Conservation (phyloP, 1,140 invertebrate species). For the Gryon sp. region DNA sequence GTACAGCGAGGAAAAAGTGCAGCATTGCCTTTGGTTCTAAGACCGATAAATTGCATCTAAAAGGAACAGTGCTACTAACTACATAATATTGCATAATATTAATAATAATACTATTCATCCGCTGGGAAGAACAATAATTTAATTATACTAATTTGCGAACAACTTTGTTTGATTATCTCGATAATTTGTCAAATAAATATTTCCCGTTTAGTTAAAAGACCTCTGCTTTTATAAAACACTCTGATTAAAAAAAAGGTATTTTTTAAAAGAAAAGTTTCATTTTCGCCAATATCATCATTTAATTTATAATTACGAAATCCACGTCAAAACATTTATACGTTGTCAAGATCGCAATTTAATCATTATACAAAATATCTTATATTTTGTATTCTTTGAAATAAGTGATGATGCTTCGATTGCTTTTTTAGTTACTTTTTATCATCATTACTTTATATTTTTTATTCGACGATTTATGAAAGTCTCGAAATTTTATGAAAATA, state of each 20-base stretch:
- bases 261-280: conserved; percentile 31
- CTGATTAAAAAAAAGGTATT: too few relatives aligned
- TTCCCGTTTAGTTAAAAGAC: conserved; percentile 19
- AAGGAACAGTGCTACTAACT: conserved; percentile 59
- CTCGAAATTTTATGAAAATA: conserved; percentile 52
- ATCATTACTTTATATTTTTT: background rate
- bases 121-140: conserved; percentile 49
- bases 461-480: conserved; percentile 30
- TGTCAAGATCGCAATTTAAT: conserved; percentile 26
- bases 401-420: conserved; percentile 38
- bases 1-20: conserved; percentile 44
- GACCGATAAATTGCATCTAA: conserved; percentile 61
- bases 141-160: conserved; percentile 52
- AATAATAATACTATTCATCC: conserved; percentile 58
- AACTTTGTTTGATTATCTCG: conserved; percentile 58
- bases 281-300: conserved; percentile 19
- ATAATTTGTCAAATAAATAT: conserved; percentile 46
- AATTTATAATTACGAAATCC: conserved; percentile 25
- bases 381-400: conserved; percentile 32
- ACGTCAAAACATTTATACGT: conserved; percentile 33
- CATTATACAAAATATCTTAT: conserved; percentile 43
- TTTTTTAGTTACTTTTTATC: conserved; percentile 18
- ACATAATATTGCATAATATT: conserved; percentile 53
- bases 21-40: conserved; percentile 60
- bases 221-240: conserved; percentile 49